Evolutionary conservation across 1,140 invertebrate genomes (phyloP).

Genomic region (Frieseomelitta varia): DNA sequence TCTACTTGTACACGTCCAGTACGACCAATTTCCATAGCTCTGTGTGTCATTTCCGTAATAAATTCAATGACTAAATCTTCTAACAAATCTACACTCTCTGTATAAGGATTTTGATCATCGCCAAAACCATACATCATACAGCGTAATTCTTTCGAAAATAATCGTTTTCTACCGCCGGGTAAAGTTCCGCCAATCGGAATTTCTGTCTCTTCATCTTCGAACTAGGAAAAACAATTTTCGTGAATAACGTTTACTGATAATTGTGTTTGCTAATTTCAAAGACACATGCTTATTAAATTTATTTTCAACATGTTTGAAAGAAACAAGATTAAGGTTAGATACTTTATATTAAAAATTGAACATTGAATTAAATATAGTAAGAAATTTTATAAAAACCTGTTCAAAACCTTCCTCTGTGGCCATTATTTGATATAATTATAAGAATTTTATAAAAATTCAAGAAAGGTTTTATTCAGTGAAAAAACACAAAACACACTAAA

Average conservation of each 20-base stretch:
- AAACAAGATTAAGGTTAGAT: constrained; percentile 4
- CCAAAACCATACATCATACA: constrained; percentile 99
- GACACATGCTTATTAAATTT: not conserved
- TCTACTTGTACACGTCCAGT: constrained; percentile 97
- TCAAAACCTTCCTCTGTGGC: constrained; percentile 69
- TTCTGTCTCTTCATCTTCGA: constrained; percentile 87
- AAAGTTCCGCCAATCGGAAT: constrained; percentile 84
- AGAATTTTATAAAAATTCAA: not conserved
- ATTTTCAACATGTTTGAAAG: not conserved
- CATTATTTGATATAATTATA: constrained; percentile 49
- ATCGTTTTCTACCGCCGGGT: constrained; percentile 88
- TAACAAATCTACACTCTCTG: constrained; percentile 98
- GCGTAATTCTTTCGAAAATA: constrained; percentile 95
- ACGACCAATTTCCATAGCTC: constrained; percentile 98
- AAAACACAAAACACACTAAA: not conserved
- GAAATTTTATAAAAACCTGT: constrained; percentile 60
- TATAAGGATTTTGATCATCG: constrained; percentile 99
- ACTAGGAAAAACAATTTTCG: constrained; percentile 65
- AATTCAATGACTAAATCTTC: constrained; percentile 99
- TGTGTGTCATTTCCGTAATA: constrained; percentile 95
- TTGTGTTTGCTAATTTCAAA: not conserved
- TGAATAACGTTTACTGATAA: not conserved
- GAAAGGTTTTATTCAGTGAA: not conserved
- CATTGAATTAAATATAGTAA: not conserved
- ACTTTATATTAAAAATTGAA: not conserved